Conservation (phyloP, 2,113 vertebrate species). For the Meleagris gallopavo region DNA sequence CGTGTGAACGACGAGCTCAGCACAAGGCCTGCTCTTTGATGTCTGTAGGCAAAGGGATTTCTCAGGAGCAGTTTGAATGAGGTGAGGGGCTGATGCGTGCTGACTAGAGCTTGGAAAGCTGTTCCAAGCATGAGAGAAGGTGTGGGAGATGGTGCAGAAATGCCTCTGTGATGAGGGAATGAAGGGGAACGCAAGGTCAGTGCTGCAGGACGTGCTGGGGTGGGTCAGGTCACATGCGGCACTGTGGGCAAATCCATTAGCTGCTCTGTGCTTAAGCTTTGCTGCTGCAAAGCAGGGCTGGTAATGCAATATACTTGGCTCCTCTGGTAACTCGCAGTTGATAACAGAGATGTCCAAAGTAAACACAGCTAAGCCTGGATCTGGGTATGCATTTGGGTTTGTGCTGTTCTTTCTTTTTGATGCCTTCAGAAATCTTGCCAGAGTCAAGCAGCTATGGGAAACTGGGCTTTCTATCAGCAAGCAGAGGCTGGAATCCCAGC, state of each 20-base stretch:
- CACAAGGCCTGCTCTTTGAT: conserved; percentile 42
- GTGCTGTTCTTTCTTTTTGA: background rate
- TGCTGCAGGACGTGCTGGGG: conserved; percentile 25
- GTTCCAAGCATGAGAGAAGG: conserved; percentile 67
- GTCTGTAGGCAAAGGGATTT: conserved; percentile 60
- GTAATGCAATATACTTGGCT: conserved; percentile 64
- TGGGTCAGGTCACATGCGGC: conserved; percentile 26
- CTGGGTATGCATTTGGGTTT: conserved; percentile 31
- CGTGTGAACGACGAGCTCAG: background rate
- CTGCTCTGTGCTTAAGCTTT: conserved; percentile 59
- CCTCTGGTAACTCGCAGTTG: conserved; percentile 59
- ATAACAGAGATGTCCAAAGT: conserved; percentile 59
- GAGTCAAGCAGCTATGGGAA: conserved; percentile 34
- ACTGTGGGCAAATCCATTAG: conserved; percentile 66
- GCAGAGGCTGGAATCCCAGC: conserved; percentile 12
- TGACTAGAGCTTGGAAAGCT: conserved; percentile 68
- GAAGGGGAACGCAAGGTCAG: conserved; percentile 68
- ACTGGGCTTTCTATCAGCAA: conserved; percentile 8
- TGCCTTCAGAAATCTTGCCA: conserved; percentile 34
- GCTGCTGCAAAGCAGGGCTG: conserved; percentile 11
- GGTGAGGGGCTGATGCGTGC: conserved; percentile 67
- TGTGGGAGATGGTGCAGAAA: conserved; percentile 73
- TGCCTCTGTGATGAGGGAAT: conserved; percentile 69
- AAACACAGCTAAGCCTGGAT: conserved; percentile 66
- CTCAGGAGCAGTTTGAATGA: conserved; percentile 65